These are phyloP conservation scores for Aethina tumida DNA, from an alignment of 1,140 invertebrate species.

Conservation along the genomic window DNA sequence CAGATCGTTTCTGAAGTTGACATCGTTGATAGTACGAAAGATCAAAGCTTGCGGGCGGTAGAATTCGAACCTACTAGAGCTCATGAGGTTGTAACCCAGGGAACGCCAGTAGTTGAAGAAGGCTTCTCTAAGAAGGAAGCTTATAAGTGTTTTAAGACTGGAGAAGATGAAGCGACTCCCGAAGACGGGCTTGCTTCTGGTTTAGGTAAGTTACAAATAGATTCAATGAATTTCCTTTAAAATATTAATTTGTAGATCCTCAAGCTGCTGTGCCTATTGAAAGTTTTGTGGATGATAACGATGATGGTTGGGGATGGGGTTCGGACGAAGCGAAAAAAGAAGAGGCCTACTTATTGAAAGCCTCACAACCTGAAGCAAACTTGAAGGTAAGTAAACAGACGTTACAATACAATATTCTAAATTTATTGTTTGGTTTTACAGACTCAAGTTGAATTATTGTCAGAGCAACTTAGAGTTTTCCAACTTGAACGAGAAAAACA, in stretches of 20 bases:
- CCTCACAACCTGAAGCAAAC: conserved; percentile 17
- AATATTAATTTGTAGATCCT: conserved; percentile 7
- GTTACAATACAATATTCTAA: conserved; percentile 13
- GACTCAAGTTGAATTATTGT: conserved; percentile 36
- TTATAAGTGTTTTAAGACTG: conserved; percentile 21
- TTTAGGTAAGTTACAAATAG: conserved; percentile 12
- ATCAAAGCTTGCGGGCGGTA: conserved; percentile 16
- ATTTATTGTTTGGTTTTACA: no score
- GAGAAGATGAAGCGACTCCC: conserved; percentile 6
- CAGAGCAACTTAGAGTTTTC: conserved; percentile 41
- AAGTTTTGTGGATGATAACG: conserved; percentile 26
- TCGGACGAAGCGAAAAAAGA: conserved; percentile 40
- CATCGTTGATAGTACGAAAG: conserved; percentile 9
- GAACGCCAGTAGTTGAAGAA: conserved; percentile 36
- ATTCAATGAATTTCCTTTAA: no score
- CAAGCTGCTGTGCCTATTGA: background rate
- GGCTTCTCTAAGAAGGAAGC: conserved; percentile 30
- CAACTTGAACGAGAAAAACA: conserved; percentile 40
- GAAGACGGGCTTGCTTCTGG: conserved; percentile 7
- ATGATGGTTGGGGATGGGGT: conserved; percentile 49
- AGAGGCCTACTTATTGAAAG: conserved; percentile 33
- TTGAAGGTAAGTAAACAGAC: conserved; percentile 10
- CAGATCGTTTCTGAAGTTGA: conserved; percentile 18
- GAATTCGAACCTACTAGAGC: conserved; percentile 19
- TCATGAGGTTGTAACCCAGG: conserved; percentile 13